phyloP scores from a whole-genome alignment of 2,888 invertebrate genomes.

The Drosophila pseudotakahashii region DNA sequence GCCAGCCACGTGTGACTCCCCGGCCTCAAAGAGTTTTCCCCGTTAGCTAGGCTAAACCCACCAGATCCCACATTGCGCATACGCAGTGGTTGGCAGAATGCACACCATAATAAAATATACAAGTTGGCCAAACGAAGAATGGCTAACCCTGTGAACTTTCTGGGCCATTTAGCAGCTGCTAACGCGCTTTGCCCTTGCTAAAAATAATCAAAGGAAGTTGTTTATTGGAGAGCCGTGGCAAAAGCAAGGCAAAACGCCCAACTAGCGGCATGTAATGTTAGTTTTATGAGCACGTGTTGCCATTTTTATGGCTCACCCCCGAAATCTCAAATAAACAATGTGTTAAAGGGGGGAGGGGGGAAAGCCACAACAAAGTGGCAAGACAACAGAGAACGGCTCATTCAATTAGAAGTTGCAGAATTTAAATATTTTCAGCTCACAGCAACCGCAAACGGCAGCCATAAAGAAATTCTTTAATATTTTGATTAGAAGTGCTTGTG shows the following conservation, averaged over 20 bases:
- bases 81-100: constrained; percentile 7
- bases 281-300: constrained; percentile 54
- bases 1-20: neutral
- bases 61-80: constrained; percentile 19
- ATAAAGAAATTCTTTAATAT: constrained; percentile 64
- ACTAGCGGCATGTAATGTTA: constrained; percentile 49
- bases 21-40: neutral
- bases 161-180: constrained; percentile 48
- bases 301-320: constrained; percentile 44
- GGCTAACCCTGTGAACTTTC: constrained; percentile 46
- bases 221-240: constrained; percentile 31
- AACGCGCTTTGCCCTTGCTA: neutral
- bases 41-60: neutral
- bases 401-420: constrained; percentile 49
- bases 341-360: neutral
- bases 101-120: constrained; percentile 14
- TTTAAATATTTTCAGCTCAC: constrained; percentile 35
- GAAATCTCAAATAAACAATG: constrained; percentile 16
- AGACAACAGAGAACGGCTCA: constrained; percentile 27
- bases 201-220: constrained; percentile 48
- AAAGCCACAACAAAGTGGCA: constrained; percentile 51
- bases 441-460: constrained; percentile 37
- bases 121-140: neutral
- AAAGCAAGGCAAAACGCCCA: constrained; percentile 17
- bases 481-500: constrained; percentile 70